These are phyloP conservation scores for Uloborus diversus DNA, from an alignment of 1,140 invertebrate genomes.

Conservation along the genomic window DNA sequence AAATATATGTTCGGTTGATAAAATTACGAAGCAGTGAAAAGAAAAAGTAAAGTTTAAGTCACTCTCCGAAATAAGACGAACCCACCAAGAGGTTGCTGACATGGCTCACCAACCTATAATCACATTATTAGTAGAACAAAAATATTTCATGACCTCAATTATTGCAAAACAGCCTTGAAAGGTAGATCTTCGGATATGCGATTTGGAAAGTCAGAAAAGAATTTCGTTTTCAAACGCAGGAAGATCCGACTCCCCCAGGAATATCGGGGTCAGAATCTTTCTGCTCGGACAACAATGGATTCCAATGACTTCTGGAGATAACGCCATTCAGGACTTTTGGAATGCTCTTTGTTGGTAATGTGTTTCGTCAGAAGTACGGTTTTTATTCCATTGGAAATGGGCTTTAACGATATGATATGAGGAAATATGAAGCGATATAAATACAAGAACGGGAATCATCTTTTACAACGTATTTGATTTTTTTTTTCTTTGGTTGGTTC, in stretches of 20 bases:
- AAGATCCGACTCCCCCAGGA: neutral
- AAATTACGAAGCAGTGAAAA: neutral
- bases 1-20: neutral
- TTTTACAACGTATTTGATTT: no score
- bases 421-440: no score
- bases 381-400: conserved; percentile 10
- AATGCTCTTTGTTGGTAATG: conserved; percentile 23
- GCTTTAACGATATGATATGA: neutral
- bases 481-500: no score
- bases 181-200: neutral
- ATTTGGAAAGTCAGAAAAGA: conserved; percentile 20
- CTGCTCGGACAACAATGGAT: conserved; percentile 8
- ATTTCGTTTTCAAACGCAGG: conserved; percentile 7
- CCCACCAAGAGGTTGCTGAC: neutral
- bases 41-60: no score
- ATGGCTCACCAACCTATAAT: neutral
- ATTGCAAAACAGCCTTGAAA: conserved; percentile 21
- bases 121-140: neutral
- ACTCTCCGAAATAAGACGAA: neutral
- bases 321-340: conserved; percentile 34
- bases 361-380: conserved; percentile 10
- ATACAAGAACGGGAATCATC: no score
- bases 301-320: conserved; percentile 15
- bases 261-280: conserved; percentile 42
- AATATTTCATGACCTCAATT: conserved; percentile 39